phyloP scores from a whole-genome alignment of 2,888 invertebrate species.

The Toxonevra muliebris region DNA sequence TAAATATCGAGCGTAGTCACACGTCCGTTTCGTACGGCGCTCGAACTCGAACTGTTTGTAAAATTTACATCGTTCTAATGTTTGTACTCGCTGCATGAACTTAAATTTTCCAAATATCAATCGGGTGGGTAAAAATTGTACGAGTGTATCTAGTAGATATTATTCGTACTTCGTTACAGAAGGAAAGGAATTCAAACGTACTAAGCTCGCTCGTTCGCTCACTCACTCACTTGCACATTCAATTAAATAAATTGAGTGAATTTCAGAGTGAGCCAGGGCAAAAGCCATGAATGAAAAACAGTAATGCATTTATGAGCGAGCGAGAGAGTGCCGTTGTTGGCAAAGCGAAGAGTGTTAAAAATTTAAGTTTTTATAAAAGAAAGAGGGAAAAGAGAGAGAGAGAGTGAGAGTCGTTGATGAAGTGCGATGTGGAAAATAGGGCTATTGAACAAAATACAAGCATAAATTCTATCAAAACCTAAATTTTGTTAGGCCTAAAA shows the following conservation, averaged over 20 bases:
- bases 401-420: too few relatives aligned
- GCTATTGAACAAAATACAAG: too few relatives aligned
- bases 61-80: slow-evolving; percentile 37
- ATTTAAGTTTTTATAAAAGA: too few relatives aligned
- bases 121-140: neutral
- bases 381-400: too few relatives aligned
- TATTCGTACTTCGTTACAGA: neutral
- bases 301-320: too few relatives aligned
- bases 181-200: slow-evolving; percentile 5
- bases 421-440: too few relatives aligned
- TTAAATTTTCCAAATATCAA: neutral
- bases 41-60: slow-evolving; percentile 64
- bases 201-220: slow-evolving; percentile 22
- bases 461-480: too few relatives aligned
- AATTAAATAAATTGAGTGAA: too few relatives aligned
- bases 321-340: neutral
- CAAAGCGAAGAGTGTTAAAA: too few relatives aligned
- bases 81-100: slow-evolving; percentile 25
- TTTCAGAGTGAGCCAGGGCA: too few relatives aligned
- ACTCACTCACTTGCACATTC: neutral
- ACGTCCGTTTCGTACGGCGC: slow-evolving; percentile 62
- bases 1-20: slow-evolving; percentile 54
- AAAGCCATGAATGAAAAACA: too few relatives aligned
- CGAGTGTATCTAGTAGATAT: neutral
- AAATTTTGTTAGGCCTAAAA: too few relatives aligned